A percentile compares a stretch with the other conserved stretches of the same genome.
Evolutionary conservation across 2,113 vertebrate genomes (phyloP).

Genomic region (Percina caprodes): DNA sequence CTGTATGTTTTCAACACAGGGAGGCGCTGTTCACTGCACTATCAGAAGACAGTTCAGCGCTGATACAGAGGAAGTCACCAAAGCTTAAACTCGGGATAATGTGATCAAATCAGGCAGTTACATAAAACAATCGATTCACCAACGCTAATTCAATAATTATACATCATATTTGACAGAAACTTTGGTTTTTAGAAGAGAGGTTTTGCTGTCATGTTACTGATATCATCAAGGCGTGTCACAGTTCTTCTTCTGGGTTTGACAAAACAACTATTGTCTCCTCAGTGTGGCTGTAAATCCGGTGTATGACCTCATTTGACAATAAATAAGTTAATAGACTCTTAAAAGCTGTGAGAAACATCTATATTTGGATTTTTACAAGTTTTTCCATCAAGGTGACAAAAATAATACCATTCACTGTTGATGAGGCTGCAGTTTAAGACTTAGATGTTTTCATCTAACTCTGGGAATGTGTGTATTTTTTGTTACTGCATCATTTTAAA

Average conservation of each 20-base stretch:
- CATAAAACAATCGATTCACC: background rate
- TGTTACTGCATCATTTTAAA: conserved; percentile 3
- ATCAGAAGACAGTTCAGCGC: background rate
- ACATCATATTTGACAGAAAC: background rate
- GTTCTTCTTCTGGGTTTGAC: background rate
- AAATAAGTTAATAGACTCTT: background rate
- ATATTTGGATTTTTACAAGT: conserved; percentile 45
- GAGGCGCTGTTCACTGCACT: conserved; percentile 5
- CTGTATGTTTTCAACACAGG: background rate
- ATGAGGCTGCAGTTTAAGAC: conserved; percentile 7
- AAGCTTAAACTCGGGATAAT: background rate
- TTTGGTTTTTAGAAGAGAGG: background rate
- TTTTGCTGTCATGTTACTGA: background rate
- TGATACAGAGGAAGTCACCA: background rate
- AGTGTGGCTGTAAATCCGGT: conserved; percentile 3
- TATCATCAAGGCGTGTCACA: background rate
- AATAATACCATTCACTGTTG: background rate
- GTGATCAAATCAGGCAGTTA: background rate
- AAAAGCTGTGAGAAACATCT: conserved; percentile 1
- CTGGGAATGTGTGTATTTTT: conserved; percentile 22
- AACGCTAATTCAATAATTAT: background rate
- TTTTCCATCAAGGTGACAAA: conserved; percentile 47
- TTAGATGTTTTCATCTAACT: background rate
- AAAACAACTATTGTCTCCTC: background rate
- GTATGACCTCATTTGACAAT: conserved; percentile 11